A percentile compares a stretch with the other conserved stretches of the same genome.
phyloP scores from a whole-genome alignment of 2,888 invertebrate species.

The Tuta absoluta region DNA sequence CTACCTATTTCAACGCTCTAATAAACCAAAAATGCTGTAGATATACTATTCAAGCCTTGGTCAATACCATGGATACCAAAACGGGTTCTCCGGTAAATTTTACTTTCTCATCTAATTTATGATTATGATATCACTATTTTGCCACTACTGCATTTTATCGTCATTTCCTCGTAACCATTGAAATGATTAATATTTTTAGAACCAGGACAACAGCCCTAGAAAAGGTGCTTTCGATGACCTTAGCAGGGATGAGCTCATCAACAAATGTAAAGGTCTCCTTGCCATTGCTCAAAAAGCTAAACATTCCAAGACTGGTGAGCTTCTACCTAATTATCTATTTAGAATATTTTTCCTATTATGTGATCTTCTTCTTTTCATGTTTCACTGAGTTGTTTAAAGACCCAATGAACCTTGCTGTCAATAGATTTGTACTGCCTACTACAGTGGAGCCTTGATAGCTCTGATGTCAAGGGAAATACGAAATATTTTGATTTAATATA shows the following conservation, averaged over 20 bases:
- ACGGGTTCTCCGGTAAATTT: constrained; percentile 20
- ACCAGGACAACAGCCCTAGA: constrained; percentile 54
- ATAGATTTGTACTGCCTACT: no score
- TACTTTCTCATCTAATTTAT: not conserved
- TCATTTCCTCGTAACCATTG: not conserved
- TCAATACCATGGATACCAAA: constrained; percentile 19
- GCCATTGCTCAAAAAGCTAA: constrained; percentile 88
- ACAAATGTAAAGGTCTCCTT: constrained; percentile 85
- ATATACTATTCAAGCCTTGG: not conserved
- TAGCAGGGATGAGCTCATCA: constrained; percentile 84
- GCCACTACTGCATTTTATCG: not conserved
- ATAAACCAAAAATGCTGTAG: not conserved
- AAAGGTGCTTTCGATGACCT: constrained; percentile 83
- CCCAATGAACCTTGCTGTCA: no score
- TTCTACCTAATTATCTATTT: not conserved
- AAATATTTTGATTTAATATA: no score
- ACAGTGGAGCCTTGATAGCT: no score
- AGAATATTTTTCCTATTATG: no score
- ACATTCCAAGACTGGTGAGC: constrained; percentile 84
- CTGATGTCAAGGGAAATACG: no score
- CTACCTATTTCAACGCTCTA: not conserved
- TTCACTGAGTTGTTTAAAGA: no score
- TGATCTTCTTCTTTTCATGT: no score
- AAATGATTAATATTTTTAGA: constrained; percentile 43
- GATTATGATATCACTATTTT: not conserved